Conservation (phyloP, 2,113 vertebrate species). For the Calonectris borealis region DNA sequence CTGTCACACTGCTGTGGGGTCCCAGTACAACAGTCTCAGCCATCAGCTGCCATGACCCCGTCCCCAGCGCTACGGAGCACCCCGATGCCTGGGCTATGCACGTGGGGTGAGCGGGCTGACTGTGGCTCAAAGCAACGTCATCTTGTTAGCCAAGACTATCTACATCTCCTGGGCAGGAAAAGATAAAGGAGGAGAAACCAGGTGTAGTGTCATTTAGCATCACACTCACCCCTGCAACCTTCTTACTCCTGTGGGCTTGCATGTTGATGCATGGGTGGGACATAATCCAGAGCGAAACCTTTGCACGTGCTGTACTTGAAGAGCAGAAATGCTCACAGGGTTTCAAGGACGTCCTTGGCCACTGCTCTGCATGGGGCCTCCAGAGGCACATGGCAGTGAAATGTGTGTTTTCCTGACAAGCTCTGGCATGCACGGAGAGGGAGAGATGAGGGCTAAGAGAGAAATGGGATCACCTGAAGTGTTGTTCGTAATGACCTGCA, state of each 20-base stretch:
- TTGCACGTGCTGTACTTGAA: fast-evolving
- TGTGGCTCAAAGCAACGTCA: background rate
- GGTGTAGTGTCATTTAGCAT: background rate
- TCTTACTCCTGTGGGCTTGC: background rate
- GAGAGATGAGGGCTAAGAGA: background rate
- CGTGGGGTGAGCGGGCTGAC: fast-evolving
- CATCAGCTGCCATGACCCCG: background rate
- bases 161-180: background rate
- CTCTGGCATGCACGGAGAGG: fast-evolving
- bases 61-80: background rate
- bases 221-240: background rate
- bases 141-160: background rate
- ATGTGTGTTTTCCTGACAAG: background rate
- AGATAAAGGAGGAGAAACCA: background rate
- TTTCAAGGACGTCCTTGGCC: background rate
- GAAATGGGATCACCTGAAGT: background rate
- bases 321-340: background rate
- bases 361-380: background rate
- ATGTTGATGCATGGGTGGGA: background rate
- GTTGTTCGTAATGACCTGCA: background rate
- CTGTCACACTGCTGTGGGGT: background rate
- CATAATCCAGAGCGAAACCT: background rate
- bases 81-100: fast-evolving
- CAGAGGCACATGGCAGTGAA: fast-evolving
- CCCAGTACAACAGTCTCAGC: background rate